Base-by-base conservation (phyloP, 64 coral and sea anemone genomes). In the Pachyseris speciosa region DNA sequence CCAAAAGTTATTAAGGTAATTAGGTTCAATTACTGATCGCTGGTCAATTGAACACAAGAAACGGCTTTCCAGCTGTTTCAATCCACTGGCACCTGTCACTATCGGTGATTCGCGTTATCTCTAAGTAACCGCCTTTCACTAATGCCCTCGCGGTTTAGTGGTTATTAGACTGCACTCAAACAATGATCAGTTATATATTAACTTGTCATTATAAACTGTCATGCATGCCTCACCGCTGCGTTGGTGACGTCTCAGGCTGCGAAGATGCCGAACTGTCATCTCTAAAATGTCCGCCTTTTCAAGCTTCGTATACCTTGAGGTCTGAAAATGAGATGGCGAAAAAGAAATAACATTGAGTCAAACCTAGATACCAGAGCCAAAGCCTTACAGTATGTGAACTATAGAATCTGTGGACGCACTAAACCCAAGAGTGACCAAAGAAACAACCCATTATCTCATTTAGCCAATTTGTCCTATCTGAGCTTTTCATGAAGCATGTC, bases 281-380 rank as follows among this genome's bases (percentile, higher is more conserved):
- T 99, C 90, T 38, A 99, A 75, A 30, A 99, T 99, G 74, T 99
- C 94, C 15, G 94, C 97, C 72, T 99, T 99, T 60, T 99, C 97
- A 38, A 99, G 74, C 79, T 99, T 99, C 0, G 97, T 93, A 65
- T 99, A 95, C 22, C 97, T 80, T 25, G 90, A 93, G 16, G 72
- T 90, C 97, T 99, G 30, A 25, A 86, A 76, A 67, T 66, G 57
- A 17, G 26, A 69, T 34, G 16, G 39, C 20, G 4, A 51, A 83
- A 83, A 76, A 12, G 9, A 51, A 51, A 24, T 25, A 61, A 61
- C n/a, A 25, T 7, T 8, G 27, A 45, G 43, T n/a, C n/a, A n/a
- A 45, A 45, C 4, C 11, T 45, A 45, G 43, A 45, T n/a, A n/a
- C n/a, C n/a, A n/a, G n/a, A n/a, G n/a, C n/a, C n/a, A n/a, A n/a